Conservation (phyloP, 1,140 invertebrate genomes). For the Bombus vancouverensis region DNA sequence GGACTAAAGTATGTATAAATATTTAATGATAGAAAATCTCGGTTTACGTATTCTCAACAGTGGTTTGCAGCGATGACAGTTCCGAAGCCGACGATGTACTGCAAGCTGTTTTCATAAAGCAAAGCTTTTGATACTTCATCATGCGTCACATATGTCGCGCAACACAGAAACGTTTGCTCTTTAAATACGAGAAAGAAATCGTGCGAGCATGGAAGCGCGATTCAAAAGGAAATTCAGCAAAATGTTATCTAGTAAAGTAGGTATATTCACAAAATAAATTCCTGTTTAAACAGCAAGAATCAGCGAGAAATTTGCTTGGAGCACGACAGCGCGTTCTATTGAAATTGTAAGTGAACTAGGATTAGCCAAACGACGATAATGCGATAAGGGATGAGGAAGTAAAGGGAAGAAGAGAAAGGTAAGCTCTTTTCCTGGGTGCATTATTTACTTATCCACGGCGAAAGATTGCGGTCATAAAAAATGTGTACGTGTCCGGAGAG, state of each 20-base stretch:
- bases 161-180: not conserved
- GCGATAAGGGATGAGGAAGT: not conserved
- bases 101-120: too few species aligned
- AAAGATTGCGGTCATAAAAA: constrained; percentile 61
- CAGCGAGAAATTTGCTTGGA: too few species aligned
- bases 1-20: too few species aligned
- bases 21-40: too few species aligned
- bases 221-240: not conserved
- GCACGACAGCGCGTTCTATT: not conserved
- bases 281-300: not conserved
- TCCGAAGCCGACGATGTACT: not conserved
- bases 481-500: constrained; percentile 51
- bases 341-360: not conserved
- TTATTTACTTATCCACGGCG: constrained; percentile 55
- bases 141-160: too few species aligned
- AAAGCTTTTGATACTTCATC: not conserved
- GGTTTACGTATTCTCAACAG: too few species aligned
- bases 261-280: not conserved
- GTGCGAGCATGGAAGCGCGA: not conserved
- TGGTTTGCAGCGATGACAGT: too few species aligned
- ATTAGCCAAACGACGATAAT: constrained; percentile 28
- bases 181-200: not conserved
- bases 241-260: not conserved
- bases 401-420: too few species aligned
- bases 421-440: constrained; percentile 24